phyloP scores from a whole-genome alignment of 2,113 vertebrate species.

The Egretta garzetta region DNA sequence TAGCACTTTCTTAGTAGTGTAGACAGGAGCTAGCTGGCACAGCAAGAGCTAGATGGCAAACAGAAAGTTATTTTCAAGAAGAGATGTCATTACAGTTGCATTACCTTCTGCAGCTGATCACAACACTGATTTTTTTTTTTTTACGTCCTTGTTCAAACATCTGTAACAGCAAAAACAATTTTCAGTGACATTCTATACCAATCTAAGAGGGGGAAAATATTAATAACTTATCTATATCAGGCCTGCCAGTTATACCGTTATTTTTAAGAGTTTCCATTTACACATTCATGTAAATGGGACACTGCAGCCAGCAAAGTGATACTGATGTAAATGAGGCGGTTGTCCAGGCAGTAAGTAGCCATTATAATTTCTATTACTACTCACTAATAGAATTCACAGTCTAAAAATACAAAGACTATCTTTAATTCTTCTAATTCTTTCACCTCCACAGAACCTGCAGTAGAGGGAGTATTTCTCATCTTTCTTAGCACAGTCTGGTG shows the following conservation, averaged over 20 bases:
- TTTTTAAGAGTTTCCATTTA: neutral
- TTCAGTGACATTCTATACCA: neutral
- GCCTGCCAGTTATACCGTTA: neutral
- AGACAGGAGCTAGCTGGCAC: neutral
- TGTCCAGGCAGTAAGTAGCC: neutral
- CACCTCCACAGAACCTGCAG: neutral
- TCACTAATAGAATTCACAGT: neutral
- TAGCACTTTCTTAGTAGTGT: neutral
- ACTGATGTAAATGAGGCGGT: neutral
- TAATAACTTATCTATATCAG: neutral
- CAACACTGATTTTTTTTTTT: neutral
- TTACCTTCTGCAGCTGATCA: conserved; percentile 8
- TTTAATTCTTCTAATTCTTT: neutral
- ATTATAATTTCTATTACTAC: neutral
- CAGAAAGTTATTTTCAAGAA: neutral
- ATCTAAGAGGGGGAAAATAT: neutral
- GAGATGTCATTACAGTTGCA: neutral
- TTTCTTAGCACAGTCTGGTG: neutral
- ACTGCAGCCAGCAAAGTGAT: neutral
- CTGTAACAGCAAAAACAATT: neutral
- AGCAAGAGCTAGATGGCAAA: conserved; percentile 4
- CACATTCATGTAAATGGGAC: neutral
- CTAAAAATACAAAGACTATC: neutral
- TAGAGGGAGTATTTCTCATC: neutral
- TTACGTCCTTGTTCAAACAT: neutral